Evolutionary conservation across 1,140 invertebrate species (phyloP).

Genomic region (Pseudomyrmex pallidus): DNA sequence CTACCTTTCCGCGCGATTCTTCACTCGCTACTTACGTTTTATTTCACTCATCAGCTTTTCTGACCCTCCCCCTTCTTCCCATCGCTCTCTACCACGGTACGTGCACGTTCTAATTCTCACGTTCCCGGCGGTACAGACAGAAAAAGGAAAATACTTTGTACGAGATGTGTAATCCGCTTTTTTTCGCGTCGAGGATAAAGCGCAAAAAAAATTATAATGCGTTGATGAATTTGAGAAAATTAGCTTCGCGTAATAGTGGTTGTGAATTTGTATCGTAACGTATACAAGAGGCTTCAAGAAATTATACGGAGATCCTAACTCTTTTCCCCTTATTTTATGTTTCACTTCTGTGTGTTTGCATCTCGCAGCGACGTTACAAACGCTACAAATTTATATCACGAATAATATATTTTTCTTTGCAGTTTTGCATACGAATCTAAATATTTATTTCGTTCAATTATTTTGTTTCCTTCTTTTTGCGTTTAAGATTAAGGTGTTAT

Average conservation of each 20-base stretch:
- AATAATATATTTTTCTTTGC: too few relatives aligned
- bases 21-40: constrained; percentile 61
- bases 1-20: constrained; percentile 55
- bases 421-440: background rate
- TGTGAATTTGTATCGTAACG: constrained; percentile 13
- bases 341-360: background rate
- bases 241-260: constrained; percentile 43
- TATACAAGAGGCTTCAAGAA: constrained; percentile 26
- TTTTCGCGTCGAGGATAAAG: constrained; percentile 26
- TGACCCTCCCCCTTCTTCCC: constrained; percentile 11
- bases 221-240: constrained; percentile 62
- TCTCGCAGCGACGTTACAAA: background rate
- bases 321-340: constrained; percentile 5
- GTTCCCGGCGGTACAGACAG: constrained; percentile 46
- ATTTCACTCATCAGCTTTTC: constrained; percentile 65
- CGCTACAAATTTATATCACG: background rate
- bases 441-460: constrained; percentile 1
- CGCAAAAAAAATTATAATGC: constrained; percentile 51
- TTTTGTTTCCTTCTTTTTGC: background rate
- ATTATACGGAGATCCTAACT: constrained; percentile 25
- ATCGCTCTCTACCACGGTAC: constrained; percentile 54
- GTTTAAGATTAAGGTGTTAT: background rate
- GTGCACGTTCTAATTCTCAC: constrained; percentile 73
- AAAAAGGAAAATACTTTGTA: constrained; percentile 47
- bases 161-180: constrained; percentile 56